Evolutionary conservation across 2,888 invertebrate genomes (phyloP).

Genomic region (Troides helena): DNA sequence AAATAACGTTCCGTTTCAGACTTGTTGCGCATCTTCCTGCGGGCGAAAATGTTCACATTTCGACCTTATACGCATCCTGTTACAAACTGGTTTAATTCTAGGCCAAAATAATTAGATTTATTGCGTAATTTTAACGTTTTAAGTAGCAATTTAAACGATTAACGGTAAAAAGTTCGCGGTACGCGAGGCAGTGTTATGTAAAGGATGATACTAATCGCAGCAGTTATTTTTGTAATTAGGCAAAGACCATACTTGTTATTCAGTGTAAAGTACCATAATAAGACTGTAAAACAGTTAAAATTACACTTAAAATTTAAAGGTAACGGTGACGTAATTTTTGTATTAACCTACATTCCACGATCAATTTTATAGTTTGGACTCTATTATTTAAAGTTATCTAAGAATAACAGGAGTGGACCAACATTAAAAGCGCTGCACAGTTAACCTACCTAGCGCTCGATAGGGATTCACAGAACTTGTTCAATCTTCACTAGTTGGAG

Average conservation of each 20-base stretch:
- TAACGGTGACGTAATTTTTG: not conserved
- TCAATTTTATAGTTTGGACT: no score
- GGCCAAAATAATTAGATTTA: conserved; percentile 41
- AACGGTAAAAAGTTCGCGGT: conserved; percentile 16
- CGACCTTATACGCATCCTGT: conserved; percentile 43
- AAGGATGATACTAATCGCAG: conserved; percentile 14
- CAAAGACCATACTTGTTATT: conserved; percentile 5
- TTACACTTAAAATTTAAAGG: not conserved
- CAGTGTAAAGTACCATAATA: not conserved
- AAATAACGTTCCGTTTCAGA: conserved; percentile 39
- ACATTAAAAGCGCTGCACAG: no score
- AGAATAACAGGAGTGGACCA: no score
- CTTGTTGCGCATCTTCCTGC: conserved; percentile 43
- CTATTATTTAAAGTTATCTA: no score
- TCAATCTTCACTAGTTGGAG: no score
- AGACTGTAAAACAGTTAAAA: conserved; percentile 2
- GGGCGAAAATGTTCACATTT: conserved; percentile 36
- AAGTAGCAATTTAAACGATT: conserved; percentile 17
- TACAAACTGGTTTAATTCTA: conserved; percentile 40
- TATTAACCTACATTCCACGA: no score
- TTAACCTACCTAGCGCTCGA: no score
- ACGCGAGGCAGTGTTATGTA: not conserved
- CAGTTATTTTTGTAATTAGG: conserved; percentile 9
- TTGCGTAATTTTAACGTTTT: conserved; percentile 34
- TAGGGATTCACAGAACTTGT: no score